These are phyloP conservation scores for Orchestes rusci DNA, from an alignment of 2,888 invertebrate species.

Conservation along the genomic window DNA sequence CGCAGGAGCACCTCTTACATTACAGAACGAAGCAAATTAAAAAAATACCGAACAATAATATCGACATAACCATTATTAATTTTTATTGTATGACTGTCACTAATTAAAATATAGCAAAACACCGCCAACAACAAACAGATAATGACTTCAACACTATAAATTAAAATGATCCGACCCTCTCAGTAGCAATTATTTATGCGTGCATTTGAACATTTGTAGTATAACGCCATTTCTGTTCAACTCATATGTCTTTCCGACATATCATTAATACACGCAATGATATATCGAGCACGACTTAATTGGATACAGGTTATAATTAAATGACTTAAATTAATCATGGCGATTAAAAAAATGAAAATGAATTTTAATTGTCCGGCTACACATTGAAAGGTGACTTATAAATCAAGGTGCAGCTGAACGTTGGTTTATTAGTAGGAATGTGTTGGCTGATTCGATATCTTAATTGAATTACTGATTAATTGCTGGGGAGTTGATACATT, in stretches of 20 bases:
- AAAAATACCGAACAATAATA: too few species aligned
- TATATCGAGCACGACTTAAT: constrained; percentile 20
- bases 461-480: too few species aligned
- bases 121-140: neutral
- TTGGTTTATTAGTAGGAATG: constrained; percentile 7
- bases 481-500: too few species aligned
- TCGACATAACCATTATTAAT: too few species aligned
- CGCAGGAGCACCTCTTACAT: too few species aligned
- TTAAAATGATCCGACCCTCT: constrained; percentile 3
- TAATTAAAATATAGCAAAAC: too few species aligned
- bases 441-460: too few species aligned
- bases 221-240: constrained; percentile 19
- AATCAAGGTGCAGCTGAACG: constrained; percentile 18
- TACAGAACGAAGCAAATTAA: too few species aligned
- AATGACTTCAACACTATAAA: neutral
- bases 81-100: too few species aligned
- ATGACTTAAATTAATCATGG: constrained; percentile 19
- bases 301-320: constrained; percentile 23
- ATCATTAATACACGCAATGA: constrained; percentile 23
- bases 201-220: constrained; percentile 22
- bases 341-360: constrained; percentile 13
- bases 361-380: constrained; percentile 8
- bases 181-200: constrained; percentile 19
- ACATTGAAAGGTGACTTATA: constrained; percentile 14
- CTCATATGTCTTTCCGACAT: constrained; percentile 21